phyloP scores from a whole-genome alignment of 1,140 invertebrate species.

The Drosophila simulans region DNA sequence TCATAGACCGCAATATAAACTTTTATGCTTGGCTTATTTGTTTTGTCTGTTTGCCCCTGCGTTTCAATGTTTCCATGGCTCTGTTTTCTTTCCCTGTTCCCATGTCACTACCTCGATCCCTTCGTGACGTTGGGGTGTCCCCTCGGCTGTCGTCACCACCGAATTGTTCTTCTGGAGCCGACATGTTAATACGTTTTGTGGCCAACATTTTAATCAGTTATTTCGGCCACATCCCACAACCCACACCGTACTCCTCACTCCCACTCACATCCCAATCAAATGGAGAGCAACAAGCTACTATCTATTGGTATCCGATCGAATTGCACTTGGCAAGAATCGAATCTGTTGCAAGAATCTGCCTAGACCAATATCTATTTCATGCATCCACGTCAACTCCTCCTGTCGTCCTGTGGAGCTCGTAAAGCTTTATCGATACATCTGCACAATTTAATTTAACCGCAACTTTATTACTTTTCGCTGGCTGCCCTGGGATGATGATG shows the following conservation, averaged over 20 bases:
- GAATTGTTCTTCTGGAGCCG: conserved; percentile 61
- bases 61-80: conserved; percentile 36
- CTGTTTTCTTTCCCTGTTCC: no score
- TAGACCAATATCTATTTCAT: conserved; percentile 1
- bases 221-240: conserved; percentile 4
- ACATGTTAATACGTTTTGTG: conserved; percentile 81
- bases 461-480: conserved; percentile 76
- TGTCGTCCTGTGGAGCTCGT: conserved; percentile 21
- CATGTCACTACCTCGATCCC: not conserved
- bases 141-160: conserved; percentile 1
- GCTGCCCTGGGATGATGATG: not conserved
- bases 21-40: conserved; percentile 82
- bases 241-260: not conserved
- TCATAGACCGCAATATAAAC: conserved; percentile 83
- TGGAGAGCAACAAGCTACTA: not conserved
- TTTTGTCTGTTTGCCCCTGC: conserved; percentile 72
- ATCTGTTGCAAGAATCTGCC: not conserved
- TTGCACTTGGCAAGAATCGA: conserved; percentile 4
- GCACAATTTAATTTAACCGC: conserved; percentile 81
- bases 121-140: not conserved
- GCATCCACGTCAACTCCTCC: not conserved
- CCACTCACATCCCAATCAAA: not conserved
- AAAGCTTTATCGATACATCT: conserved; percentile 77
- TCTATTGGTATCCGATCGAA: not conserved
- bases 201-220: conserved; percentile 72